A percentile compares a stretch with the other conserved stretches of the same genome.
These are phyloP conservation scores for Glaucopsyche alexis DNA, from an alignment of 2,888 invertebrate species.

Conservation along the genomic window DNA sequence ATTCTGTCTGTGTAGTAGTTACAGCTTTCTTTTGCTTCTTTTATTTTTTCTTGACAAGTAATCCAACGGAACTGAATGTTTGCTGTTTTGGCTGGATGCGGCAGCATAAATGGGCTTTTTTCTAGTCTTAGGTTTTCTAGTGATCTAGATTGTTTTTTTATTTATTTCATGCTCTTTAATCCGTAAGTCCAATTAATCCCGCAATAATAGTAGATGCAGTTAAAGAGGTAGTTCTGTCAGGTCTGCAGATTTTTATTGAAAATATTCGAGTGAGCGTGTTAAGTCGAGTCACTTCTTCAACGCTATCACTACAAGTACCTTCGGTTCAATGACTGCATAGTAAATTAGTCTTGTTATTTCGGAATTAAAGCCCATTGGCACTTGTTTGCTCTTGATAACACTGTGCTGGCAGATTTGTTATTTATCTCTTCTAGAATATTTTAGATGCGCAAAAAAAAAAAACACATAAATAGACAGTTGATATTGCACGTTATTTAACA, in stretches of 20 bases:
- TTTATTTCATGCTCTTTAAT: background rate
- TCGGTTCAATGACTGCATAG: background rate
- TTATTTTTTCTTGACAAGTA: background rate
- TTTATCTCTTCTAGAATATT: too few species aligned
- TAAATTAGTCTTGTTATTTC: background rate
- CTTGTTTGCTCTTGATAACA: too few species aligned
- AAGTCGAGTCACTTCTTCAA: too few species aligned
- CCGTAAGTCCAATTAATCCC: background rate
- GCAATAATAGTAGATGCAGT: background rate
- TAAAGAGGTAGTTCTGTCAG: too few species aligned
- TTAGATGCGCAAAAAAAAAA: background rate
- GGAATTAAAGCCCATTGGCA: too few species aligned
- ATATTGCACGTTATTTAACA: conserved; percentile 10
- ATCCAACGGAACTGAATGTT: background rate
- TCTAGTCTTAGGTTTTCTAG: background rate
- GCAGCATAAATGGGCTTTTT: background rate
- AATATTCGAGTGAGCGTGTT: too few species aligned
- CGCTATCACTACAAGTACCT: too few species aligned
- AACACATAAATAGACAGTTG: background rate
- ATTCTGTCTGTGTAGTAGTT: background rate
- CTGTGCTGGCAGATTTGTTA: too few species aligned
- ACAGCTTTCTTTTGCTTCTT: background rate
- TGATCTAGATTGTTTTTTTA: background rate
- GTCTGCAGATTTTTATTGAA: too few species aligned
- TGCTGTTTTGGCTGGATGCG: background rate